Percentiles rank a stretch among this genome's conserved stretches.
phyloP scores from a whole-genome alignment of 2,888 invertebrate species.

The Tenthredo notha region DNA sequence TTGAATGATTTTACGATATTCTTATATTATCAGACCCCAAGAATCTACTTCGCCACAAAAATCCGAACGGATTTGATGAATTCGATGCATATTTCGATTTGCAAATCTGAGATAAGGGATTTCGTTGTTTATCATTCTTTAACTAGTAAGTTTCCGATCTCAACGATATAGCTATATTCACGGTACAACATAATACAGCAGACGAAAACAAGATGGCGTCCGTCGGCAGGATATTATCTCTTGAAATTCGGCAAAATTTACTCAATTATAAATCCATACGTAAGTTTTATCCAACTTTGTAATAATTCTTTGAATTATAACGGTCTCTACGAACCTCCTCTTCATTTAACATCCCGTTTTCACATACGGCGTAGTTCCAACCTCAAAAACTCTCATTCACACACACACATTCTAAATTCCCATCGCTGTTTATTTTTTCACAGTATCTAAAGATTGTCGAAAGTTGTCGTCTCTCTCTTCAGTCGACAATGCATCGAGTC shows the following conservation, averaged over 20 bases:
- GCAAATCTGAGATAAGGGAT: background rate
- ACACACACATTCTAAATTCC: background rate
- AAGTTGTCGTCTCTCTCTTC: background rate
- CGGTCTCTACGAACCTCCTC: background rate
- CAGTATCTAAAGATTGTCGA: slow-evolving; percentile 1
- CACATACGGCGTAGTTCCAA: background rate
- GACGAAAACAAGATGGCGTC: slow-evolving; percentile 62
- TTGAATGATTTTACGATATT: background rate
- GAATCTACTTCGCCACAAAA: background rate
- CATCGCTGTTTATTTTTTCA: background rate
- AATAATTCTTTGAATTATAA: background rate
- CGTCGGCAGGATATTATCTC: slow-evolving; percentile 60
- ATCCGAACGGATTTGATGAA: no score
- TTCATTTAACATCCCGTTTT: background rate
- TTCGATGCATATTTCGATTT: background rate
- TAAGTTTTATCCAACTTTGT: slow-evolving; percentile 50
- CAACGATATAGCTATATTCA: background rate
- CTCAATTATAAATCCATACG: slow-evolving; percentile 60
- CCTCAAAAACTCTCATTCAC: background rate
- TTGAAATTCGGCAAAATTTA: slow-evolving; percentile 59
- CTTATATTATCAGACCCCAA: background rate
- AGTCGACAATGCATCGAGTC: background rate
- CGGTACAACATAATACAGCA: background rate
- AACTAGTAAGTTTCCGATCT: background rate
- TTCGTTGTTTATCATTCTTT: no score